Base-by-base conservation (phyloP, 2,113 vertebrate species). In the Sakesphorus luctuosus region DNA sequence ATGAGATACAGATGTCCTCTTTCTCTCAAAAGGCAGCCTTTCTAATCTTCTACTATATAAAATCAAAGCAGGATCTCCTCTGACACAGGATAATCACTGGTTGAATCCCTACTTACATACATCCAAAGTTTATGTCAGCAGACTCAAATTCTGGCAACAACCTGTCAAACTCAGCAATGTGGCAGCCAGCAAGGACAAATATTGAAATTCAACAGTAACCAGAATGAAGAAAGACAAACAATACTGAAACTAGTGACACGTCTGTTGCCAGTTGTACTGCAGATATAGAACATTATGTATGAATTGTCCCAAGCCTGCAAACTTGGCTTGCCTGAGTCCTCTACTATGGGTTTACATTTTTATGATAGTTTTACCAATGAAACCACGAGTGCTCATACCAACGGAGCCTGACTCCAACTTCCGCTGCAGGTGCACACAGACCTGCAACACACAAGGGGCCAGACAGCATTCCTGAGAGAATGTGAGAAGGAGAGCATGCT, bases 171-270 rank as follows among this genome's bases (percentile, higher is more conserved):
- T 84, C 80, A 68, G 76, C 65, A 66, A 87, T 52, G 56, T 68
- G 76, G 17, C 91, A 92, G 73, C 56, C 94, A 90, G 58, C 68
- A 84, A 90, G 84, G 89, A 89, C 93, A 94, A 92, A 91, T 90
- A 94, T 21, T 87, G 93, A 95, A 93, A 90, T 77, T 52, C 76
- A 84, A 29, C 49, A 92, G 63, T 55, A 94, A 80, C 46, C 86
- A 93, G 52, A 92, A 86, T 28, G 28, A 89, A 90, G 85, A 66
- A 88, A 83, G 86, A 68, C 80, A 93, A 81, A 87, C 79, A 86
- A 76, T 33, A 62, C 46, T 58, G 62, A 90, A 91, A 91, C 11
- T 11, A 93, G 72, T 5, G 24, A 26, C 23, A 31, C 3, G n/a
- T 6, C 47, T 84, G 43, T 56, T 92, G 68, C 50, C 86, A 88